phyloP scores from a whole-genome alignment of 2,888 invertebrate genomes.

The Geophilus truncorum region DNA sequence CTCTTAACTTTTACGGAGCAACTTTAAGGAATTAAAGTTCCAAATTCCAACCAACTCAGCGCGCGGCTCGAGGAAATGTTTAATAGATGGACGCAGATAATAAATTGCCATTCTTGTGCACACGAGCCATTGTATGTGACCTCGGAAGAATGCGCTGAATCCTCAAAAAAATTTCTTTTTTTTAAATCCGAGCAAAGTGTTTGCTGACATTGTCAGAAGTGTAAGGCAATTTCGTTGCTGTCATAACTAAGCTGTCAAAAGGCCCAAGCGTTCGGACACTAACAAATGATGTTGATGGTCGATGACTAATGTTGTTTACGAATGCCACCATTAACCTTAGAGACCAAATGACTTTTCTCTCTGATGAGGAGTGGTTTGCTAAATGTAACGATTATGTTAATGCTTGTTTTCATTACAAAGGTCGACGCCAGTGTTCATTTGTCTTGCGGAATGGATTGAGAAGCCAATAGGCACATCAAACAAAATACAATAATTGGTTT shows the following conservation, averaged over 20 bases:
- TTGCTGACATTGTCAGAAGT: not conserved
- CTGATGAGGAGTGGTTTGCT: not conserved
- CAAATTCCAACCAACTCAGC: not conserved
- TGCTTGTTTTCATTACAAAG: conserved; percentile 3
- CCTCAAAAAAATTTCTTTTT: not conserved
- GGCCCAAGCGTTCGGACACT: not conserved
- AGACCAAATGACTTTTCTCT: not conserved
- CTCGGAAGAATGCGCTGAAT: not conserved
- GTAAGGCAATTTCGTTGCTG: not conserved
- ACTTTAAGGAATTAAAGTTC: not conserved
- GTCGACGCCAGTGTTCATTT: not conserved
- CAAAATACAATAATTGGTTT: no score
- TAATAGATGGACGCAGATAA: not conserved
- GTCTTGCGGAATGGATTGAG: not conserved
- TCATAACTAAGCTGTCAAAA: conserved; percentile 7
- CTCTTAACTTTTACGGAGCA: not conserved
- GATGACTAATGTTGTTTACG: not conserved
- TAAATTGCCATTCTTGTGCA: not conserved
- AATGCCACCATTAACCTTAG: conserved; percentile 9
- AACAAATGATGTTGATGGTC: conserved; percentile 5
- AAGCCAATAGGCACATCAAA: not conserved
- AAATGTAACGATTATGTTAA: conserved; percentile 16
- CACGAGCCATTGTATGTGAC: not conserved
- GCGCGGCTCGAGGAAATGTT: not conserved
- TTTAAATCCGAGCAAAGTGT: not conserved